Conservation (phyloP, 2,888 invertebrate species). For the Eristalinus sepulchralis region DNA sequence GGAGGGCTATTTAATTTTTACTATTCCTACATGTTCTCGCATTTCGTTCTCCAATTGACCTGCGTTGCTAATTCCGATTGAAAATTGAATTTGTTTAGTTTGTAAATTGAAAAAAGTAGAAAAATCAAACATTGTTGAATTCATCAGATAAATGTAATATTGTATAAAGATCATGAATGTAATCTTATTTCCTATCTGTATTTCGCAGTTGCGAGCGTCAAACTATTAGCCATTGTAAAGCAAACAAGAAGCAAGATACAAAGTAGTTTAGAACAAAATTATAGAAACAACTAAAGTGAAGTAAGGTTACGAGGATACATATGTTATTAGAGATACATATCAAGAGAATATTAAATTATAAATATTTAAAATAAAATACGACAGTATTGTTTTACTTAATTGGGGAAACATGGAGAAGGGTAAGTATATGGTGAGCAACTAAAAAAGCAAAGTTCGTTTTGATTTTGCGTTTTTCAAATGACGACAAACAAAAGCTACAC, state of each 20-base stretch:
- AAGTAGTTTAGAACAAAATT: constrained; percentile 37
- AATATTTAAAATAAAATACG: neutral
- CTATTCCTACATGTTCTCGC: neutral
- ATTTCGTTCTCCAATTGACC: neutral
- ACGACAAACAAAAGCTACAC: no score
- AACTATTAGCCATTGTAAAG: constrained; percentile 29
- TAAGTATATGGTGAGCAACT: neutral
- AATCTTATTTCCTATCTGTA: constrained; percentile 54
- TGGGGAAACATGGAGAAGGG: neutral
- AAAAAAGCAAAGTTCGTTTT: no score
- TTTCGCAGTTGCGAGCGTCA: constrained; percentile 43
- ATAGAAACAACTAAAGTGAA: neutral
- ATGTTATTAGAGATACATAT: constrained; percentile 46
- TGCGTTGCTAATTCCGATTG: neutral
- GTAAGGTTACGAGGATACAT: constrained; percentile 17
- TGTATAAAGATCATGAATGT: constrained; percentile 14
- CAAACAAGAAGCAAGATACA: constrained; percentile 9
- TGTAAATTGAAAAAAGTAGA: constrained; percentile 38
- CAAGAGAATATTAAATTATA: constrained; percentile 49
- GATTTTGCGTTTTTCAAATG: no score
- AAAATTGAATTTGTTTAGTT: constrained; percentile 51
- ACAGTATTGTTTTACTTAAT: neutral
- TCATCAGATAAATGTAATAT: constrained; percentile 27
- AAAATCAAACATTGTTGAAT: constrained; percentile 48
- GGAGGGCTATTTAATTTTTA: constrained; percentile 65